Conservation (phyloP, 2,113 vertebrate species). For the Mellivora capensis region DNA sequence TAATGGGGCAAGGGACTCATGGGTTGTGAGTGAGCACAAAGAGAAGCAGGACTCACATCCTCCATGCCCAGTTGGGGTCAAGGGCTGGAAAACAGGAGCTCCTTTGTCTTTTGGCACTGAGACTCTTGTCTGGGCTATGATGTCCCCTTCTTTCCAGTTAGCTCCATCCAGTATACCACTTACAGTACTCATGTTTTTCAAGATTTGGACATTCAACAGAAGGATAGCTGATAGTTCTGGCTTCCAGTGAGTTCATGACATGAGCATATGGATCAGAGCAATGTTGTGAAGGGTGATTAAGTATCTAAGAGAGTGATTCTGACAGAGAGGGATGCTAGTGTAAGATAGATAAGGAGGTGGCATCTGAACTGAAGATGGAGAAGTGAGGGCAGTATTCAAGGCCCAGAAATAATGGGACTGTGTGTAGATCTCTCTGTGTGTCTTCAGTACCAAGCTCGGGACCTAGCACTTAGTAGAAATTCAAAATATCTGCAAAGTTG, state of each 20-base stretch:
- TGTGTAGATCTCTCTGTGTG: background rate
- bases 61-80: background rate
- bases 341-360: background rate
- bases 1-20: background rate
- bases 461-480: background rate
- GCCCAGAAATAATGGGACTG: too few species aligned
- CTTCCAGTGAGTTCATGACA: background rate
- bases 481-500: background rate
- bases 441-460: background rate
- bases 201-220: background rate
- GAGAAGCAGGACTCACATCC: background rate
- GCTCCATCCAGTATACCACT: background rate
- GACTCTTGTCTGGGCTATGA: fast-evolving
- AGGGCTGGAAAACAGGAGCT: background rate
- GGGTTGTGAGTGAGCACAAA: background rate
- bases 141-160: background rate
- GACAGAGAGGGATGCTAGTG: background rate
- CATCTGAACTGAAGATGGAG: background rate
- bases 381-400: background rate
- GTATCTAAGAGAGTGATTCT: background rate
- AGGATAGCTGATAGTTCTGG: background rate
- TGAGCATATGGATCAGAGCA: background rate
- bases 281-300: background rate
- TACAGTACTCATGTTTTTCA: background rate
- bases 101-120: background rate